A percentile compares a stretch with the other conserved stretches of the same genome.
Evolutionary conservation across 2,113 vertebrate species (phyloP).

Genomic region (Epinephelus moara): DNA sequence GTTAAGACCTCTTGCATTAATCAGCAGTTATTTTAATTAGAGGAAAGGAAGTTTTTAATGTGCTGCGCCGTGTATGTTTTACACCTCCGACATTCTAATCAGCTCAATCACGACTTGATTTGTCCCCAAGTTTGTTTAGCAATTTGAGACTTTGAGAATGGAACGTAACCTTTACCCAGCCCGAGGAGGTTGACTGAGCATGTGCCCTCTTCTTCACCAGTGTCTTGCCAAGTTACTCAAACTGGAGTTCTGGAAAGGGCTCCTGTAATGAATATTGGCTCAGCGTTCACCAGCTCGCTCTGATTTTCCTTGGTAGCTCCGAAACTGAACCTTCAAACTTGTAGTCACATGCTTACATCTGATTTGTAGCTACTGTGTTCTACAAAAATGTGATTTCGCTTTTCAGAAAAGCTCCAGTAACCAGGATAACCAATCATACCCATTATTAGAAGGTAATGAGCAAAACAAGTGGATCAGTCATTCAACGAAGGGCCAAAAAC

Average conservation of each 20-base stretch:
- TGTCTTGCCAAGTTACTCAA: background rate
- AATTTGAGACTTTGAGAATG: background rate
- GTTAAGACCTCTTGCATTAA: constrained; percentile 68
- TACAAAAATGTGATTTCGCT: background rate
- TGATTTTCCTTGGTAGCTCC: background rate
- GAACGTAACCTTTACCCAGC: background rate
- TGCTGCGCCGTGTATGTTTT: constrained; percentile 34
- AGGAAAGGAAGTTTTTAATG: constrained; percentile 60
- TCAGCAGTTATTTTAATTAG: constrained; percentile 72
- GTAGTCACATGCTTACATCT: background rate
- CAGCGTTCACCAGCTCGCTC: background rate
- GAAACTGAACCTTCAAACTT: background rate
- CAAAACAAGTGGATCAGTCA: too few relatives aligned
- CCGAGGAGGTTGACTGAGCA: background rate
- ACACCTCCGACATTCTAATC: constrained; percentile 61
- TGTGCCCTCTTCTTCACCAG: background rate
- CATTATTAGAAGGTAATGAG: too few relatives aligned
- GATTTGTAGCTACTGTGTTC: background rate
- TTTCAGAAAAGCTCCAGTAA: too few relatives aligned
- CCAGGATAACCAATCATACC: background rate
- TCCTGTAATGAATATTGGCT: background rate
- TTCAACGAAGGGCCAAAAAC: too few relatives aligned
- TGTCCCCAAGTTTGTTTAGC: constrained; percentile 22
- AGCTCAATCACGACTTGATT: constrained; percentile 38
- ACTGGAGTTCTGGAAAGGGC: background rate